These are phyloP conservation scores for Alligator sinensis DNA, from an alignment of 2,113 vertebrate species.

Conservation along the genomic window DNA sequence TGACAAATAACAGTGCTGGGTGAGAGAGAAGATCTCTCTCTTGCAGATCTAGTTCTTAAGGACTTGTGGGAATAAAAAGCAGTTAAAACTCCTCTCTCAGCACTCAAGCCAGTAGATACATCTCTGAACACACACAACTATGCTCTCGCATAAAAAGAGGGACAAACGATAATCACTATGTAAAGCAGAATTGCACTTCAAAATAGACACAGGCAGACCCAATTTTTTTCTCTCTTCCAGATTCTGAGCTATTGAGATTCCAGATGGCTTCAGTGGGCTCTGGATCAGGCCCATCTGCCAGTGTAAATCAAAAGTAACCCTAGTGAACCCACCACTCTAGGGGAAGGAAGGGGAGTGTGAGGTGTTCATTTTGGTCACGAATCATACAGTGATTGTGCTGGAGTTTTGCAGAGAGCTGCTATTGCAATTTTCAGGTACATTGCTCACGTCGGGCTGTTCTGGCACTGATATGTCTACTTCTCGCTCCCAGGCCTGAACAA, in stretches of 20 bases:
- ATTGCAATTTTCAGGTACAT: not conserved
- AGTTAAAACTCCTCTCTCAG: not conserved
- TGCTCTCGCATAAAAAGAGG: not conserved
- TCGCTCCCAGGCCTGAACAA: not conserved
- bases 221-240: not conserved
- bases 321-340: not conserved
- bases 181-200: rapidly evolving
- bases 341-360: not conserved
- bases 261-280: not conserved
- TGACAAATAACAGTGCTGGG: not conserved
- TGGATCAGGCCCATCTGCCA: not conserved
- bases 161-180: too few species aligned
- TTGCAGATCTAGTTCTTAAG: not conserved
- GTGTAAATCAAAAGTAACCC: not conserved
- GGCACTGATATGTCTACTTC: not conserved
- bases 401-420: not conserved
- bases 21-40: not conserved
- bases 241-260: not conserved
- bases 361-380: not conserved
- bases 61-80: not conserved
- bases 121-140: not conserved
- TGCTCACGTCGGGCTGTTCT: not conserved
- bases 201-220: not conserved
- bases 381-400: rapidly evolving
- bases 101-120: not conserved